Base-by-base conservation (phyloP, 2,888 invertebrate genomes). In the Cynaeus angustus region DNA sequence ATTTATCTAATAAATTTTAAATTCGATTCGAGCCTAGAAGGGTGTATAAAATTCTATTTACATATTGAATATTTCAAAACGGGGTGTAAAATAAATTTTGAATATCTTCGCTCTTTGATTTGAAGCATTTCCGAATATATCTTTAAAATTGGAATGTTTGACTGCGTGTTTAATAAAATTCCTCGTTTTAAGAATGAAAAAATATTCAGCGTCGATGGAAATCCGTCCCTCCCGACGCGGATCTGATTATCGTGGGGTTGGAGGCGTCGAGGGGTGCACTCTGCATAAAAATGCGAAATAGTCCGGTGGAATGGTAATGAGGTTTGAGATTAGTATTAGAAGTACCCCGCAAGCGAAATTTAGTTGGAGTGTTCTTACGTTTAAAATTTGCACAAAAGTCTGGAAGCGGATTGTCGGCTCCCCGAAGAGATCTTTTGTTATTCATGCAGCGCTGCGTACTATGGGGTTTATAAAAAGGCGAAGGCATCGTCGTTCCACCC, bases 381-480 rank as follows among this genome's bases (percentile, higher is more conserved):
- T 76, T 75, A 75, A 77, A 80, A 80, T 80, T 81, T 80, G 77
- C 77, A 78, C 75, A 79, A 79, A 80, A 79, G 78, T 78, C 77
- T 72, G 71, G 72, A 78, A 78, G 78, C 78, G 80, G 79, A 80
- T 81, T 80, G 78, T 76, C 79, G 74, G 71, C 68, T 72, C 74
- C 72, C 74, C 66, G 68, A 68, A 72, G 71, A 70, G 68, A 76
- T 80, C 82, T 80, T 83, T 83, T 83, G 82, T 83, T 83, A 83
- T 83, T 83, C 82, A 81, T 82, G 81, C 82, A 79, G 79, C 80
- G 79, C 80, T 78, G 80, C 78, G 73, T 78, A 75, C 75, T 74
- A 72, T 75, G 75, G 76, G 77, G 77, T 78, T 80, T 81, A 79
- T 79, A 79, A 82, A 80, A 82, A 80, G 78, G 77, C 76, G 72